Evolutionary conservation across 2,113 vertebrate species (phyloP).

Genomic region (Pholis gunnellus): DNA sequence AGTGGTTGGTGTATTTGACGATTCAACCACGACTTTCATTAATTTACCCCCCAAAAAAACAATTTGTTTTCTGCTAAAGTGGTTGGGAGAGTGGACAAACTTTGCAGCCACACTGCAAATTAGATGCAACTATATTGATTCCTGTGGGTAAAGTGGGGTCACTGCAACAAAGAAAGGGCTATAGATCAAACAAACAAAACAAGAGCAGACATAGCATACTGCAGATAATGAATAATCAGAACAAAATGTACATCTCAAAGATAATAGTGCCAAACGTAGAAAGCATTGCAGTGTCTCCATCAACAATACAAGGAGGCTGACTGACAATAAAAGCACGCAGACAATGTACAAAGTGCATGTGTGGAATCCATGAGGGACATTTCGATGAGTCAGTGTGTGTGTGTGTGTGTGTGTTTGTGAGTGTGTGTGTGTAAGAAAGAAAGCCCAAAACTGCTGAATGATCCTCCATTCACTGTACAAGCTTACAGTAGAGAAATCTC

Average conservation of each 20-base stretch:
- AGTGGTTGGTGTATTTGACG: slow-evolving; percentile 10
- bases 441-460: slow-evolving; percentile 15
- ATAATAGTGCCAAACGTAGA: slow-evolving; percentile 7
- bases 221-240: slow-evolving; percentile 12
- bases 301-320: background rate
- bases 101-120: slow-evolving; percentile 56
- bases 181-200: background rate
- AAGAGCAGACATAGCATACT: background rate
- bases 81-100: slow-evolving; percentile 41
- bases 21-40: slow-evolving; percentile 57
- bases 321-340: background rate
- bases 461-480: slow-evolving; percentile 5
- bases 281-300: slow-evolving; percentile 2
- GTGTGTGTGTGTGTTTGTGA: background rate
- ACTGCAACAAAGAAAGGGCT: slow-evolving; percentile 20
- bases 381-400: slow-evolving; percentile 13
- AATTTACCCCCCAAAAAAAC: slow-evolving; percentile 54
- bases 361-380: slow-evolving; percentile 3
- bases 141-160: slow-evolving; percentile 34
- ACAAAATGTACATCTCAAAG: slow-evolving; percentile 23
- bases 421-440: too few relatives aligned
- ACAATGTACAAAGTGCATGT: background rate
- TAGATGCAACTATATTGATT: slow-evolving; percentile 70
- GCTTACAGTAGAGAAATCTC: background rate
- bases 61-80: slow-evolving; percentile 63